Evolutionary conservation across 1,140 invertebrate genomes (phyloP), one percentile per base, ranked within the genome.

Genomic region (Eriosoma lanigerum): DNA sequence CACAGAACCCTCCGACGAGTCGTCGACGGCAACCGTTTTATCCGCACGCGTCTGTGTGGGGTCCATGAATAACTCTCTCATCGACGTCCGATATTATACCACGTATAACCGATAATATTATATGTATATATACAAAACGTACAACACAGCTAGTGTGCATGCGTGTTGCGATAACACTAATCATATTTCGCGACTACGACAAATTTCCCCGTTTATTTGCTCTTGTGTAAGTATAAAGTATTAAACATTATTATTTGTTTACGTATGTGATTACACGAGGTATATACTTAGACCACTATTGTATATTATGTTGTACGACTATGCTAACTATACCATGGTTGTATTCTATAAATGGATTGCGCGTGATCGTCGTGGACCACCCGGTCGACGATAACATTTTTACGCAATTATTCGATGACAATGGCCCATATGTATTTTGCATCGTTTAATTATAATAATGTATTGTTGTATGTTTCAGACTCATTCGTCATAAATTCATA

Each of bases 181-280:
- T 78, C 75, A 78, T 62, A 78, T 78, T 78, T 78, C 13, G 56
- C 56, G 17, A 78, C 75, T 6, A 29, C 38, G n/a, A 76, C 52
- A 70, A 54, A 10, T 32, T 26, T 62, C 68, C 75, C 58, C 32
- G 54, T 78, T 78, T 78, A 48, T 78, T 78, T 78, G 75, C 38
- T 62, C 19, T 72, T 24, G 48, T 46, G 46, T 38, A 15, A 29
- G 19, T 38, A 38, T 38, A 19, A 12, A 5, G 1, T 24, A 4
- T 52, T n/a, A 62, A 21, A 29, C 26, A 12, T n/a, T n/a, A n/a
- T n/a, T 48, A 17, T 46, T 38, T 62, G 56, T 78, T 78, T 60
- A 46, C 54, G 58, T 48, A 46, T 46, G 32, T 8, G 73, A 76
- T 76, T 26, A 12, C 38, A 38, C 32, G 9, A 44, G 10, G n/a